Evolutionary conservation across 2,888 invertebrate genomes (phyloP).

Genomic region (Palloptera scutellata): DNA sequence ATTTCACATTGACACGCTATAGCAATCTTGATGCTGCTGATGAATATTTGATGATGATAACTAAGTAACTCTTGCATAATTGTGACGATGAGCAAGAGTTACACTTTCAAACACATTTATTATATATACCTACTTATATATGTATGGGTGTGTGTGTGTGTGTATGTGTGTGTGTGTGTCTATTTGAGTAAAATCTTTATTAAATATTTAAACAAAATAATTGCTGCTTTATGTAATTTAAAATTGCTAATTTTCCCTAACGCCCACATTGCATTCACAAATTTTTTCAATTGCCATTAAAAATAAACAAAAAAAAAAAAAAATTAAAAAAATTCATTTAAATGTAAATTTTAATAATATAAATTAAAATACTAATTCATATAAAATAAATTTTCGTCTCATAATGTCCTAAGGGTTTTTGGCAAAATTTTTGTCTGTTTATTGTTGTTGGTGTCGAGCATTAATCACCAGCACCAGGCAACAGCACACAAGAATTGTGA

Average conservation of each 20-base stretch:
- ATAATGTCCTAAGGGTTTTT: too few relatives aligned
- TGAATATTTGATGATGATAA: too few relatives aligned
- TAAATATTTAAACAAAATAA: neutral
- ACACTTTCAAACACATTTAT: too few relatives aligned
- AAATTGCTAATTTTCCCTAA: conserved; percentile 8
- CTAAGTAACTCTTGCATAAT: too few relatives aligned
- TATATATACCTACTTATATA: too few relatives aligned
- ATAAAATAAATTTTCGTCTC: too few relatives aligned
- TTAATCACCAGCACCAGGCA: neutral
- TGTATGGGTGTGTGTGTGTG: neutral
- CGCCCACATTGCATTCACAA: neutral
- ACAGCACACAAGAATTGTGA: too few relatives aligned
- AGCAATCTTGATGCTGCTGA: too few relatives aligned
- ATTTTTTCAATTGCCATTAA: neutral
- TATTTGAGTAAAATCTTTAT: neutral
- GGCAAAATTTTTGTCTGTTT: too few relatives aligned
- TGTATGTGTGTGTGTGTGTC: neutral
- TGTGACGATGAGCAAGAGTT: too few relatives aligned
- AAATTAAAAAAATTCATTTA: neutral
- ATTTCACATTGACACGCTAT: too few relatives aligned
- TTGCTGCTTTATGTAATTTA: conserved; percentile 7
- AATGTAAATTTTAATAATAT: neutral
- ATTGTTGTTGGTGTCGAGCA: neutral
- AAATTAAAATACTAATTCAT: too few relatives aligned
- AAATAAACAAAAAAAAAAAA: neutral